A percentile compares a stretch with the other conserved stretches of the same genome.
These are phyloP conservation scores for Tylochromis polylepis DNA, from an alignment of 2,113 vertebrate species.

Conservation along the genomic window DNA sequence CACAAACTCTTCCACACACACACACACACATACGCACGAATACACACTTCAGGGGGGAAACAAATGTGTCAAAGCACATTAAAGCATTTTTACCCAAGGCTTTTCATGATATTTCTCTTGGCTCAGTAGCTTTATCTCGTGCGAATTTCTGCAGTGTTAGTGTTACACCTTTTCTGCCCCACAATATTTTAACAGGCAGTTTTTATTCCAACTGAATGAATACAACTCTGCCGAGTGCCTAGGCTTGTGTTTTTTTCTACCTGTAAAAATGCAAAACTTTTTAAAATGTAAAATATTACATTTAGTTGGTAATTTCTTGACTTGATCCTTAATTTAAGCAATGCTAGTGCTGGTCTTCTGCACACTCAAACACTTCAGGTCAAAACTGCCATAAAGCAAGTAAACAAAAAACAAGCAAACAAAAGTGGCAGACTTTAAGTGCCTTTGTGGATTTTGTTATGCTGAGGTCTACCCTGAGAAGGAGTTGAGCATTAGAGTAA, in stretches of 20 bases:
- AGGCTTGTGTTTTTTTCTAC: neutral
- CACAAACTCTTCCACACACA: neutral
- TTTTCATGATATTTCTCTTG: neutral
- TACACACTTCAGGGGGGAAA: neutral
- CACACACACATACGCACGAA: neutral
- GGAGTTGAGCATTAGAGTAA: neutral
- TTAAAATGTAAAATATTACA: neutral
- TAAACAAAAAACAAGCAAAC: neutral
- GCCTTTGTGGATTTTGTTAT: neutral
- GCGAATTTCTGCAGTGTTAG: neutral
- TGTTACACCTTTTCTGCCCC: neutral
- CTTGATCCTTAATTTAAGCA: neutral
- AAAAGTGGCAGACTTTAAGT: neutral
- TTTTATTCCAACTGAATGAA: neutral
- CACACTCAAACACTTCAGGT: fast-evolving
- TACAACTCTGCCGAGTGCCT: neutral
- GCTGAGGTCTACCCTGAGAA: neutral
- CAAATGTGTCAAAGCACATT: neutral
- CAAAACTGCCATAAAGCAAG: neutral
- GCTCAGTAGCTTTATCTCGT: slow-evolving; percentile 1
- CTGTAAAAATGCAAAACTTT: neutral
- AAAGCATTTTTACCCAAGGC: neutral
- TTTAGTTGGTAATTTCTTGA: neutral
- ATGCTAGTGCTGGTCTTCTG: neutral
- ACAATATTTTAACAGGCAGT: neutral